Evolutionary conservation across 2,888 invertebrate genomes (phyloP), one percentile per base, ranked within the genome.

Genomic region (Neria commutata): DNA sequence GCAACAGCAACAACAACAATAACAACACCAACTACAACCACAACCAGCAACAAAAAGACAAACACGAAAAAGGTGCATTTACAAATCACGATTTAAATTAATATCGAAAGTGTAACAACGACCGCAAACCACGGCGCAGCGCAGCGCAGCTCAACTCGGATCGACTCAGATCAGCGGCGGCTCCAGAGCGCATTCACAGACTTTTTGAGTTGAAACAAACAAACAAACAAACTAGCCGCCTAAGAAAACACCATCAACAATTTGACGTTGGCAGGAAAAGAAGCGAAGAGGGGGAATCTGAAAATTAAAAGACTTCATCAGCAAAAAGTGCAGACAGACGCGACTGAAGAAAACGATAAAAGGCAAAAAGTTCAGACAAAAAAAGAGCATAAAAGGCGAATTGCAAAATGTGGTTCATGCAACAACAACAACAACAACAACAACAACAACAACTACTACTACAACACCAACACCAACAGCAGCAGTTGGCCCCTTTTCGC

Each of bases 51-150:
- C 59, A 52, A 54, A 16, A 52, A 54, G 21, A 26, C 2, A 46
- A 34, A 45, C 11, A 45, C 40, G 42, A 45, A 66, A 58, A 37
- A 16, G 24, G 21, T 24, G 25, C 45, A 14, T 71, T 58, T 71
- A 74, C 73, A 74, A 74, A 73, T 73, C 76, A 73, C 73, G 75
- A 73, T 73, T 75, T 71, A 75, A 73, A 73, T 75, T 73, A 63
- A 49, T 58, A 54, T 49, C 23, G 19, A 16, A 21, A 62, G 60
- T 60, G 57, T 60, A 53, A 61, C 56, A 64, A 58, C 53, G 60
- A 54, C 48, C 34, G 19, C 21, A 29, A 49, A 8, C 8, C 40
- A 40, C 8, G 40, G 40, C 6, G 40, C 40, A n/a, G 16, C 14
- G 17, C 8, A 40, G n/a, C n/a, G 6, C 6, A 6, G 11, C 17